Percentiles rank a stretch among this genome's conserved stretches.
Conservation (phyloP, 2,113 vertebrate species). For the Grammomys dolichurus region DNA sequence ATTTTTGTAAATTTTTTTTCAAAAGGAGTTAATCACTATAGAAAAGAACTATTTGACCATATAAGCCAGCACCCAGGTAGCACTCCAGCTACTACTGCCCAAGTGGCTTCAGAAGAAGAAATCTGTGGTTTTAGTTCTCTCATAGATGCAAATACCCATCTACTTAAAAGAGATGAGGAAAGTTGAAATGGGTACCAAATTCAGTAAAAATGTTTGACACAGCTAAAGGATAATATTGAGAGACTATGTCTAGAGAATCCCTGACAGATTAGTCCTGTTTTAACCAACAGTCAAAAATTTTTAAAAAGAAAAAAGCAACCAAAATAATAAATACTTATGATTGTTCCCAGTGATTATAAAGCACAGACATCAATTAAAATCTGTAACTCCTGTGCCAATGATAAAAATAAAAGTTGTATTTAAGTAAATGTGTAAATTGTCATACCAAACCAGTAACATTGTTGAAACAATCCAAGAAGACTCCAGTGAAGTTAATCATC, state of each 20-base stretch:
- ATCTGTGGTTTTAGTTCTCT: conserved; percentile 47
- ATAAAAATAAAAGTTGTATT: conserved; percentile 67
- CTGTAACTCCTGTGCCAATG: background rate
- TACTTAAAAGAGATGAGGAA: conserved; percentile 46
- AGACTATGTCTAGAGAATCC: conserved; percentile 23
- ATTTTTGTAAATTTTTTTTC: background rate
- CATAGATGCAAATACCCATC: conserved; percentile 43
- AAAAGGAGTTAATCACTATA: background rate
- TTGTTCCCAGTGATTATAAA: conserved; percentile 30
- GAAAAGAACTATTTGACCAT: background rate
- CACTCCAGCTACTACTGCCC: conserved; percentile 25
- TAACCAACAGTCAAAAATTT: conserved; percentile 64
- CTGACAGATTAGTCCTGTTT: conserved; percentile 53
- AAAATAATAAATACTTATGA: conserved; percentile 61
- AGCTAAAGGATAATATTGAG: conserved; percentile 30
- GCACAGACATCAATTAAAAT: conserved; percentile 70
- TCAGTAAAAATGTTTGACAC: conserved; percentile 36
- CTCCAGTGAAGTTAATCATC: conserved; percentile 48
- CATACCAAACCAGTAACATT: conserved; percentile 62
- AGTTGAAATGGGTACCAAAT: conserved; percentile 23
- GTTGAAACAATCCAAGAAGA: conserved; percentile 36
- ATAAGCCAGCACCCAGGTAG: background rate
- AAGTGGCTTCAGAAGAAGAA: conserved; percentile 34
- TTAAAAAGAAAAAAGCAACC: conserved; percentile 67
- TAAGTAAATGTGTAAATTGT: conserved; percentile 60